Base-by-base conservation (phyloP, 2,113 vertebrate genomes). In the Planiliza haematocheilus region DNA sequence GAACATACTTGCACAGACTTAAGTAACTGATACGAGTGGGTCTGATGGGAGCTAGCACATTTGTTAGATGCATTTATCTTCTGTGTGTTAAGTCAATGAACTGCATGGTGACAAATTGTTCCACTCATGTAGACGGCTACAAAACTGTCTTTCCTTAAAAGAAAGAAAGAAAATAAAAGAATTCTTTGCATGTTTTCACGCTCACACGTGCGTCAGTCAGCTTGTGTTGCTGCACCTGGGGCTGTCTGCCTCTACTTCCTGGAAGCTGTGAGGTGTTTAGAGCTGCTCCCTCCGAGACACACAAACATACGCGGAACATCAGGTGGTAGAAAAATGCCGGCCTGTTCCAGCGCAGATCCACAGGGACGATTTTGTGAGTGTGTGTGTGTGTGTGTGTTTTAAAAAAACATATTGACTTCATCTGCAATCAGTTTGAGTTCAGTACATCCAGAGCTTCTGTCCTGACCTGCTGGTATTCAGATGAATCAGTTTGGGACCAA, bases 211-310 rank as follows among this genome's bases (percentile, higher is more conserved):
- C 84, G 92, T 70, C 75, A 73, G 38, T 68, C 83, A 70, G 65
- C 86, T 30, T 74, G 86, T 88, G 74, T 21, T 79, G 82, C 88
- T 52, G 10, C 93, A 93, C 93, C 88, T 91, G 91, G 91, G 52
- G 91, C 82, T 87, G 82, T 93, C 81, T 80, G 77, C 63, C 59
- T 74, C 45, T 65, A 36, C 68, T 76, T 86, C 75, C 81, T 77
- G 56, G 48, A 72, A 68, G 65, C 66, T 46, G 6, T 58, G 55
- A 70, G 74, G 73, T 75, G 72, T 79, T 79, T 66, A 61, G 64
- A 66, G 74, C 62, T 73, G 63, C 62, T 80, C 51, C 59, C 55
- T 62, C 46, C 17, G 68, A 69, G 39, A 82, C 52, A 10, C 24
- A 24, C 39, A 58, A 78, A 41, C 49, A 60, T 43, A 48, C 34